phyloP scores from a whole-genome alignment of 2,888 invertebrate species.

The Hypolimnas misippus region DNA sequence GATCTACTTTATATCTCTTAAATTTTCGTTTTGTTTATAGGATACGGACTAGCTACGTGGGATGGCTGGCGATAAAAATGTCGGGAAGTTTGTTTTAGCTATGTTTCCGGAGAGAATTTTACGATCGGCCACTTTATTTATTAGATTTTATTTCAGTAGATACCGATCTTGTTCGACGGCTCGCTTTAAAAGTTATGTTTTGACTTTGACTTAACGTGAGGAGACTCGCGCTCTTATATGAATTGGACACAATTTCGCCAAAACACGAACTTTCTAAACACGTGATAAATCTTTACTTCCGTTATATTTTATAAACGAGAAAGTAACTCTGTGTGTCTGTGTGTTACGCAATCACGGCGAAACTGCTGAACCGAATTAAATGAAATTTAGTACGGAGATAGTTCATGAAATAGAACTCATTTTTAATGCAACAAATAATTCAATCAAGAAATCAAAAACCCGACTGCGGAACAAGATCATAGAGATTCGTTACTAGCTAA shows the following conservation, averaged over 20 bases:
- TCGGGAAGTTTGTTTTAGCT: constrained; percentile 42
- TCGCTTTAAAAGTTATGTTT: constrained; percentile 10
- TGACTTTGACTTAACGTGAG: background rate
- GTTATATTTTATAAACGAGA: background rate
- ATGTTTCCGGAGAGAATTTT: constrained; percentile 39
- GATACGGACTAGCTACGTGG: constrained; percentile 38
- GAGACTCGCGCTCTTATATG: background rate
- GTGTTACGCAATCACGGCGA: too few species aligned
- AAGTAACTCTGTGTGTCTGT: too few species aligned
- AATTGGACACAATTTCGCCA: background rate
- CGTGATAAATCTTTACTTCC: too few species aligned
- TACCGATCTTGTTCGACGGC: background rate
- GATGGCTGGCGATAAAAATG: constrained; percentile 45
- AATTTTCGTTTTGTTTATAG: constrained; percentile 58
- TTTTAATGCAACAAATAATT: background rate
- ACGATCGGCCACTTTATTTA: constrained; percentile 44
- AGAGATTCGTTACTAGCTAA: too few species aligned
- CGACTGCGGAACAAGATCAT: too few species aligned
- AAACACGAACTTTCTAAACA: background rate
- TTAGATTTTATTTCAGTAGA: constrained; percentile 34
- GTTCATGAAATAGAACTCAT: background rate
- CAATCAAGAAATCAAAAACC: too few species aligned
- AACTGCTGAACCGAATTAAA: too few species aligned
- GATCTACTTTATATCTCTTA: constrained; percentile 53
- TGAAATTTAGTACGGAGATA: too few species aligned